These are phyloP conservation scores for Amiota minor DNA, from an alignment of 2,888 invertebrate genomes.

Conservation along the genomic window DNA sequence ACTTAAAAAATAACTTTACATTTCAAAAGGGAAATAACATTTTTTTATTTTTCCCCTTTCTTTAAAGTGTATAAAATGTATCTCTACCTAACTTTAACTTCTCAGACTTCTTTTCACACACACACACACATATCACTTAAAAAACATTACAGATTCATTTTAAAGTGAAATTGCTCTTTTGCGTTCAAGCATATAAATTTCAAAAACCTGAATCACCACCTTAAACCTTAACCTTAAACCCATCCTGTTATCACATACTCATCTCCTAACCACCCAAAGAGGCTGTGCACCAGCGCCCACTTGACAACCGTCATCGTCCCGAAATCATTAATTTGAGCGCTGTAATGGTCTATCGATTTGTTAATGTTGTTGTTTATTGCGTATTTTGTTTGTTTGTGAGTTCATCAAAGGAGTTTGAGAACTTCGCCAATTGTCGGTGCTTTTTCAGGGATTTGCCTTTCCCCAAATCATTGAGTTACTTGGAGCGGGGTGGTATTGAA, in stretches of 20 bases:
- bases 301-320: not conserved
- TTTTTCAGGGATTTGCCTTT: not conserved
- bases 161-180: not conserved
- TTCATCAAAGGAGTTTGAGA: conserved; percentile 36
- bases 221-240: not conserved
- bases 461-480: conserved; percentile 11
- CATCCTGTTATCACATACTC: not conserved
- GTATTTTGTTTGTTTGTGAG: conserved; percentile 27
- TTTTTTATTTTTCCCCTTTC: too few species aligned
- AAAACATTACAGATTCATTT: not conserved
- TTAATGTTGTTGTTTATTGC: conserved; percentile 43
- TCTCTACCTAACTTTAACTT: too few species aligned
- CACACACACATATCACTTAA: too few species aligned
- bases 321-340: conserved; percentile 48
- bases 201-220: not conserved
- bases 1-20: too few species aligned
- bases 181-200: too few species aligned
- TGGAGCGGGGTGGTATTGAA: conserved; percentile 30
- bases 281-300: too few species aligned
- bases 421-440: not conserved
- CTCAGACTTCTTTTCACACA: too few species aligned
- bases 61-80: too few species aligned
- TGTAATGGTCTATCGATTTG: conserved; percentile 58
- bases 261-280: not conserved
- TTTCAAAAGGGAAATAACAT: too few species aligned